These are phyloP conservation scores for Corythoichthys haematopterus DNA, from an alignment of 2,113 vertebrate species.

Conservation along the genomic window DNA sequence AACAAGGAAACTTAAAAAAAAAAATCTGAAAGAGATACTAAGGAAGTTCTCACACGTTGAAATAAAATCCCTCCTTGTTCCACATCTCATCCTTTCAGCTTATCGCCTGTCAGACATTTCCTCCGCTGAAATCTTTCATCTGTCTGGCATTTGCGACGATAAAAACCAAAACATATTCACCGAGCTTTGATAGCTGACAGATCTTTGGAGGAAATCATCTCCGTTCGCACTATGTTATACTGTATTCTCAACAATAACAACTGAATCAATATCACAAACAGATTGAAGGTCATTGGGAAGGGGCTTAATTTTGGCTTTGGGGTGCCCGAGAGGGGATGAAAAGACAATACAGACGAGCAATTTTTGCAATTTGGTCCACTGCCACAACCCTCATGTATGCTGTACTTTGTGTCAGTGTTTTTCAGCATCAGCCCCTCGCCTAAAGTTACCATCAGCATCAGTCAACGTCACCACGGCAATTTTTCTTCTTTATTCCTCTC, in stretches of 20 bases:
- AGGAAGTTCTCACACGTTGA: neutral
- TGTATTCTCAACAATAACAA: neutral
- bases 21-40: neutral
- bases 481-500: constrained; percentile 40
- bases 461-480: constrained; percentile 33
- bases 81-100: constrained; percentile 27
- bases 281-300: constrained; percentile 19
- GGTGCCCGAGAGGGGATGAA: constrained; percentile 3
- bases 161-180: constrained; percentile 33
- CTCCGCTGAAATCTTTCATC: constrained; percentile 46
- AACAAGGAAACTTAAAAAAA: too few relatives aligned
- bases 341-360: constrained; percentile 28
- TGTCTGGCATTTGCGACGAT: constrained; percentile 56
- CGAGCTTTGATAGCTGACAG: constrained; percentile 31
- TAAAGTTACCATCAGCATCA: constrained; percentile 43
- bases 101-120: constrained; percentile 34
- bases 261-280: constrained; percentile 23
- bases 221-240: neutral
- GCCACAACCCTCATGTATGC: constrained; percentile 17
- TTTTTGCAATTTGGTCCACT: constrained; percentile 43
- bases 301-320: constrained; percentile 9
- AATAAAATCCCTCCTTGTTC: constrained; percentile 19
- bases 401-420: constrained; percentile 44
- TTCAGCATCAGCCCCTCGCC: constrained; percentile 35
- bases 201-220: constrained; percentile 1